phyloP scores from a whole-genome alignment of 2,888 invertebrate species.

The Diarsia rubi region DNA sequence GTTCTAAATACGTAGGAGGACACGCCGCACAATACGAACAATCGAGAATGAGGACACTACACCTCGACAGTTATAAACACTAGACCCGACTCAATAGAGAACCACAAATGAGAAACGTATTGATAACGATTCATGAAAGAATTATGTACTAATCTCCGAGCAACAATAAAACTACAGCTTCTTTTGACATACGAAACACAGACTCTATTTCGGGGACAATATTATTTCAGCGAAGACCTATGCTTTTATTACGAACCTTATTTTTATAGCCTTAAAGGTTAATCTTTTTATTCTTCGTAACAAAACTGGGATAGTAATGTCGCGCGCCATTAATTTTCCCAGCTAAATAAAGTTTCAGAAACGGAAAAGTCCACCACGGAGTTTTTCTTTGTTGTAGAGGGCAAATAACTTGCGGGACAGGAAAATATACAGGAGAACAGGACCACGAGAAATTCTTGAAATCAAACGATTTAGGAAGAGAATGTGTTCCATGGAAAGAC shows the following conservation, averaged over 20 bases:
- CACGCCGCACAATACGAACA: slow-evolving; percentile 29
- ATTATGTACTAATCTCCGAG: slow-evolving; percentile 21
- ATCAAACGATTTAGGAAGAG: slow-evolving; percentile 63
- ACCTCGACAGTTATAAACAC: slow-evolving; percentile 44
- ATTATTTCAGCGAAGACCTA: slow-evolving; percentile 35
- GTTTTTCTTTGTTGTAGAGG: slow-evolving; percentile 65
- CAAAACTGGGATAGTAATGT: slow-evolving; percentile 64
- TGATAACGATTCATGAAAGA: slow-evolving; percentile 24
- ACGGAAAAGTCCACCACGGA: slow-evolving; percentile 67
- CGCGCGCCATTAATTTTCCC: slow-evolving; percentile 66
- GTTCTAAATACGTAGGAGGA: slow-evolving; percentile 48
- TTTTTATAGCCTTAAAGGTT: slow-evolving; percentile 59
- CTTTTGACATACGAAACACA: slow-evolving; percentile 32
- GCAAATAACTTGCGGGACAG: slow-evolving; percentile 66
- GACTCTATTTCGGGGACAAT: slow-evolving; percentile 28
- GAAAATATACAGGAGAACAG: slow-evolving; percentile 63
- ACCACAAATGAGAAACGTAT: slow-evolving; percentile 23
- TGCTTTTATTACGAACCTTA: slow-evolving; percentile 51
- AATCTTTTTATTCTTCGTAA: slow-evolving; percentile 57
- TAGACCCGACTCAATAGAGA: slow-evolving; percentile 28
- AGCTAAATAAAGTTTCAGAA: slow-evolving; percentile 69
- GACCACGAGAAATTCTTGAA: slow-evolving; percentile 56
- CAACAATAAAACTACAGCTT: slow-evolving; percentile 2
- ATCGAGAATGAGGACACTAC: slow-evolving; percentile 46
- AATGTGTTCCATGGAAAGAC: slow-evolving; percentile 43